Evolutionary conservation across 2,797 vertebrate species (phyloP), one percentile per base, ranked within the genome.

Genomic region (Echiichthys vipera): DNA sequence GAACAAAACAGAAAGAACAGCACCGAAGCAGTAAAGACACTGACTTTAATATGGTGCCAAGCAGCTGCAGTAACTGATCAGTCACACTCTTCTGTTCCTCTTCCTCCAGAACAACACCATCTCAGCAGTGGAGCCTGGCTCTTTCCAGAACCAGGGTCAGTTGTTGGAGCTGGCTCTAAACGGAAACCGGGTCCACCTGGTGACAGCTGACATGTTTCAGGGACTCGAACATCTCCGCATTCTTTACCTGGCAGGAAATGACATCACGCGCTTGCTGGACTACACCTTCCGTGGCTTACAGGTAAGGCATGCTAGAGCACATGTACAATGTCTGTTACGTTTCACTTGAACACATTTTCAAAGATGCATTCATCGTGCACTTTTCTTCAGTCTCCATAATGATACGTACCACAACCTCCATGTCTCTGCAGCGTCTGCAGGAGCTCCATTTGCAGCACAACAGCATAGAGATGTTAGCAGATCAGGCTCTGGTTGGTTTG

Each of bases 371-470:
- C n/a, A n/a, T n/a, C n/a, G n/a, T n/a, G n/a, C n/a, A n/a, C n/a
- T n/a, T n/a, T n/a, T n/a, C n/a, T n/a, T n/a, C n/a, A n/a, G n/a
- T n/a, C n/a, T n/a, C n/a, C n/a, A n/a, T 9, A 18, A 37, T 67
- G 24, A 71, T 59, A 36, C 56, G 45, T 40, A 6, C 4, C 27
- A 5, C 27, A 54, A 3, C 57, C 22, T 70, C 20, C 50, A 0
- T 69, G 54, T 74, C n/a, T 47, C 27, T 68, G 40, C 90, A 98
- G 97, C 95, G 97, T 66, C 92, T 98, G 53, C 97, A 98, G 89
- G 97, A 98, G 84, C 95, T 98, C 36, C 96, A 98, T 81, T 77
- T 98, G 63, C 96, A 97, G 88, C 96, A 96, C 84, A 98, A 98
- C 91, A 94, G 90, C 42, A 93, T 98, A 24, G 95, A 96, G 87